Evolutionary conservation across 2,113 vertebrate genomes (phyloP).

Genomic region (Anser brachyrhynchus): DNA sequence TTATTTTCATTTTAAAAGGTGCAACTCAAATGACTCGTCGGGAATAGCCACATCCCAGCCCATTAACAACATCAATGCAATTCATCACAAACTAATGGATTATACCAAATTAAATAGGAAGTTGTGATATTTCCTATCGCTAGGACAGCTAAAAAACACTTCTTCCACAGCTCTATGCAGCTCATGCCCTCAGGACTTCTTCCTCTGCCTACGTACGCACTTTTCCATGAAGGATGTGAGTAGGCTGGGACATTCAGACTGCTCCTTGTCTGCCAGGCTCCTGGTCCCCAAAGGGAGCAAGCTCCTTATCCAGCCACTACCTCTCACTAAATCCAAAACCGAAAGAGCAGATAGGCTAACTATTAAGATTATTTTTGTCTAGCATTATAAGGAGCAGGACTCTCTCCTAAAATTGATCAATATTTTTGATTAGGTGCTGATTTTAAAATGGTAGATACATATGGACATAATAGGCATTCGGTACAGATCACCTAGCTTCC

Average conservation of each 20-base stretch:
- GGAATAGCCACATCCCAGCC: background rate
- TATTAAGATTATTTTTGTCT: background rate
- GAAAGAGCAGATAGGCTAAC: background rate
- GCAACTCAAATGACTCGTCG: background rate
- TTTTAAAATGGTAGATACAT: background rate
- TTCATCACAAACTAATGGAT: background rate
- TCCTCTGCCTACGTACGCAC: rapidly evolving
- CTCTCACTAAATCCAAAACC: background rate
- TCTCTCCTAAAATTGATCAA: background rate
- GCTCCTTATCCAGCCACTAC: background rate
- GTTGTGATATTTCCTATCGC: background rate
- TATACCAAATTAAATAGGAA: no score
- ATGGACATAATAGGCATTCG: background rate
- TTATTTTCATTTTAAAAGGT: background rate
- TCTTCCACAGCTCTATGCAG: background rate
- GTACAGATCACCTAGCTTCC: background rate
- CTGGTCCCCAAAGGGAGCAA: background rate
- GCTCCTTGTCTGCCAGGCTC: background rate
- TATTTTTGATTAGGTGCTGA: background rate
- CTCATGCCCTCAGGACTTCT: background rate
- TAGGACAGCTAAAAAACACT: background rate
- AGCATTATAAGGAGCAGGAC: background rate
- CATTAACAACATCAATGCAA: background rate
- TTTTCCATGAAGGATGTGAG: background rate
- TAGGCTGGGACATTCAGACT: background rate